Base-by-base conservation (phyloP, 2,797 vertebrate species). In the Antrozous pallidus region DNA sequence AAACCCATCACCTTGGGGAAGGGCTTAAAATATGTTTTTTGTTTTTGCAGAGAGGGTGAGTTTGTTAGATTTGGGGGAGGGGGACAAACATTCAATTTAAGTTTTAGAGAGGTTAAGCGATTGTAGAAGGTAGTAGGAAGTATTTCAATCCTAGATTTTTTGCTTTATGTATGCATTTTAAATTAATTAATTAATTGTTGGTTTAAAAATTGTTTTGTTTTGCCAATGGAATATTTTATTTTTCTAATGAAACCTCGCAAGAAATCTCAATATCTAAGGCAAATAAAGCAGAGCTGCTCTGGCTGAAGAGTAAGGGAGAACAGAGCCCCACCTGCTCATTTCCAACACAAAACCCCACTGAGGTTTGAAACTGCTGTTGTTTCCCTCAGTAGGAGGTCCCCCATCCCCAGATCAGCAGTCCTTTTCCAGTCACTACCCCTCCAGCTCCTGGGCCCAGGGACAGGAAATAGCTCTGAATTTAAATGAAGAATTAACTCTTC, bases 401-500 rank as follows among this genome's bases (percentile, higher is more conserved):
- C 61, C 26, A 11, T 10, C 16, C 63, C 61, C 31, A 13, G 26
- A 6, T 47, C 71, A 42, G 26, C 0, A 14, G 24, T 28, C 78
- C 49, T 56, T 63, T 95, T 83, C 69, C 45, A 42, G 22, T 90
- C 38, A 42, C 89, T 61, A 9, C 0, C 18, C 54, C 67, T 28
- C 61, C 14, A 54, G 31, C 51, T n/a, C 90, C 28, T 1, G 5
- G 22, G 56, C 61, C 75, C 47, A 31, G 88, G 49, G 70, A 71
- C 74, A 78, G 71, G 88, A 94, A 94, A 58, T 36, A 91, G 31
- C 26, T 90, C 78, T 51, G 85, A 70, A 38, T 82, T 94, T 85
- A 93, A 77, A 92, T 6, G 80, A 22, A 85, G 58, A 80, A 40
- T 33, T 91, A 80, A 69, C 47, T 67, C 38, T 79, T 89, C 26